Conservation (phyloP, 2,888 invertebrate genomes). For the Eupithecia inturbata region DNA sequence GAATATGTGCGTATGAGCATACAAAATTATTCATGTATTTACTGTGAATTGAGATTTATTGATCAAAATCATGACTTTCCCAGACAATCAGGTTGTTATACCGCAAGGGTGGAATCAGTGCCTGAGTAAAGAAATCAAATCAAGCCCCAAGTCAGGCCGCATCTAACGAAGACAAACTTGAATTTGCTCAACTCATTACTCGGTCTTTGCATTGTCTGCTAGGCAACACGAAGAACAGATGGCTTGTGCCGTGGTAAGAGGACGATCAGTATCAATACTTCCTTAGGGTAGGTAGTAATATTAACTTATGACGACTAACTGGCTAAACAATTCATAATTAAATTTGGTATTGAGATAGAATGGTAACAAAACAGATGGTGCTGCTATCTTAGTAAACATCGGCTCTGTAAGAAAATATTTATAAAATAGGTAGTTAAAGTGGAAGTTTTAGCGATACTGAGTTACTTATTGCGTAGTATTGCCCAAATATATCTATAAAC, state of each 20-base stretch:
- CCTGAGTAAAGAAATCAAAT: neutral
- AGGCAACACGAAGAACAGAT: neutral
- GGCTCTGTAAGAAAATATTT: too few relatives aligned
- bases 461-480: too few relatives aligned
- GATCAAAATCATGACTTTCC: neutral
- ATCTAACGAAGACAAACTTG: slow-evolving; percentile 33
- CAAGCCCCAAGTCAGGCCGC: slow-evolving; percentile 21
- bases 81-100: neutral
- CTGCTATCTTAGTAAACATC: too few relatives aligned
- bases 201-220: slow-evolving; percentile 29
- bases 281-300: neutral
- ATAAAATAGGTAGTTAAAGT: too few relatives aligned
- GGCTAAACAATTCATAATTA: neutral
- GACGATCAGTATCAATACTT: neutral
- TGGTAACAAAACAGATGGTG: too few relatives aligned
- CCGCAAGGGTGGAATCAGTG: neutral
- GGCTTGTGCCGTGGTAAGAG: neutral
- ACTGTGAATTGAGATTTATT: neutral
- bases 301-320: neutral
- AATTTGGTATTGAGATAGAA: neutral
- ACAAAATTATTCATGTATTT: neutral
- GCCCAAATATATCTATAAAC: too few relatives aligned
- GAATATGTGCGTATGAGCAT: too few relatives aligned
- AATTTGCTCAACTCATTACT: slow-evolving; percentile 29
- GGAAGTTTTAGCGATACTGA: too few relatives aligned